Conservation (phyloP, 2,888 invertebrate genomes). For the Drosophila anomalipes region DNA sequence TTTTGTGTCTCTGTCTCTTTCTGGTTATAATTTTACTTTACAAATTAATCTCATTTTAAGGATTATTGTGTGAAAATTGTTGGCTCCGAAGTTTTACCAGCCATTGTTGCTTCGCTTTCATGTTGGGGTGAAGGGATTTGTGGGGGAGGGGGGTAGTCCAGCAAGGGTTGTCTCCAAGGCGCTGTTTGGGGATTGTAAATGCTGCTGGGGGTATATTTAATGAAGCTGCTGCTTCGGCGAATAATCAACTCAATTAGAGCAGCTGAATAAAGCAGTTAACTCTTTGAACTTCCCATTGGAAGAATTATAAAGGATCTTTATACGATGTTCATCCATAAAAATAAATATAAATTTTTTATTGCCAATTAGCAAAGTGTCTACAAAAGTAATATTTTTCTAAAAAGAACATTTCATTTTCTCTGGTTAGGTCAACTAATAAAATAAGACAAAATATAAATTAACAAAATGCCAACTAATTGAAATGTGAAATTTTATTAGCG, state of each 20-base stretch:
- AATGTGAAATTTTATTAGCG: slow-evolving; percentile 1
- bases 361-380: not conserved
- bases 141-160: not conserved
- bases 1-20: not conserved
- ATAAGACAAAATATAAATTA: not conserved
- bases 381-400: not conserved
- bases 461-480: slow-evolving; percentile 14
- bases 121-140: not conserved
- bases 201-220: slow-evolving; percentile 27
- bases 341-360: not conserved
- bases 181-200: slow-evolving; percentile 32
- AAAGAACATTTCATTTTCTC: not conserved
- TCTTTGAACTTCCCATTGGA: not conserved
- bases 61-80: slow-evolving; percentile 80
- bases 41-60: slow-evolving; percentile 82
- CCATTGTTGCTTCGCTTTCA: slow-evolving; percentile 54
- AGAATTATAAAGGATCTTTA: not conserved
- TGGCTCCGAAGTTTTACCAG: slow-evolving; percentile 66
- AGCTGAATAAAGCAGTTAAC: slow-evolving; percentile 15
- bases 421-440: not conserved
- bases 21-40: slow-evolving; percentile 71
- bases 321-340: not conserved
- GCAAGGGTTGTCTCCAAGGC: slow-evolving; percentile 22
- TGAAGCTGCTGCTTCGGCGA: slow-evolving; percentile 21
- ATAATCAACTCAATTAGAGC: slow-evolving; percentile 49